Percentiles rank a stretch among this genome's conserved stretches.
These are phyloP conservation scores for Platysternon megacephalum DNA, from an alignment of 2,113 vertebrate species.

Conservation along the genomic window DNA sequence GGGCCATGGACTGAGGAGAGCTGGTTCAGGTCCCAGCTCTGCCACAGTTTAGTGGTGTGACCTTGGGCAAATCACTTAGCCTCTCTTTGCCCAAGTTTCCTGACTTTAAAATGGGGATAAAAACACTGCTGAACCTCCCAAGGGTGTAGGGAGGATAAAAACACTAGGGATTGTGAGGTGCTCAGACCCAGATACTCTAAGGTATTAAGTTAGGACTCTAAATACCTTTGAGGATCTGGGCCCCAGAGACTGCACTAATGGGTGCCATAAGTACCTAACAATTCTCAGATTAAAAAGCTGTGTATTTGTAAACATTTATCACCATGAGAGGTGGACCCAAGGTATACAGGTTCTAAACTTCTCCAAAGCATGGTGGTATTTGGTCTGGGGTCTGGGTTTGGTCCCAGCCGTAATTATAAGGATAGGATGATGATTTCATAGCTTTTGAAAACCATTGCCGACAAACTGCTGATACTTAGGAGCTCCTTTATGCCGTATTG, in stretches of 20 bases:
- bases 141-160: neutral
- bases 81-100: neutral
- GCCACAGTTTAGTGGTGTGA: neutral
- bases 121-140: neutral
- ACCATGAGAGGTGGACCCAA: neutral
- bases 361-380: neutral
- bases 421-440: slow-evolving; percentile 27
- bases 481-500: neutral
- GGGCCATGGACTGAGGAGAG: neutral
- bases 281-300: neutral
- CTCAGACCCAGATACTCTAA: neutral
- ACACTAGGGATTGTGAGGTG: neutral
- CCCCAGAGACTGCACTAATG: neutral
- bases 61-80: neutral
- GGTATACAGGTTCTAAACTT: neutral
- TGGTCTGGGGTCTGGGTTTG: slow-evolving; percentile 20
- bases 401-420: neutral
- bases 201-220: neutral
- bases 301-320: neutral
- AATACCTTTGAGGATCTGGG: neutral
- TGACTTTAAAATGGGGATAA: neutral
- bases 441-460: slow-evolving; percentile 29
- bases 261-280: neutral
- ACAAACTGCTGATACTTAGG: slow-evolving; percentile 29
- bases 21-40: neutral